phyloP scores from a whole-genome alignment of 1,140 invertebrate genomes.

The Epicauta chinensis region DNA sequence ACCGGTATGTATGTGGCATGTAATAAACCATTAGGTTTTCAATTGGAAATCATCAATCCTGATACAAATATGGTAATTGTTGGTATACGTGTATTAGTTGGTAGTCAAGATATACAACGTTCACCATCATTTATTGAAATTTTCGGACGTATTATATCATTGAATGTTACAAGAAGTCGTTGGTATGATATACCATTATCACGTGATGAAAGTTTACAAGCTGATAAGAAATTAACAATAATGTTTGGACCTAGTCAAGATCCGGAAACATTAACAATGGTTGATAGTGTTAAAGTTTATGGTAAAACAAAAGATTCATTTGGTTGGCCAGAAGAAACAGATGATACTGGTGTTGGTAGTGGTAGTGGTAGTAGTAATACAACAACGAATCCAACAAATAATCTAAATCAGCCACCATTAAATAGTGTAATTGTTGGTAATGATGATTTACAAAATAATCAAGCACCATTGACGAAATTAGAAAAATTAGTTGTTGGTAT shows the following conservation, averaged over 20 bases:
- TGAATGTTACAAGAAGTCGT: constrained; percentile 67
- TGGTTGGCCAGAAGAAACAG: constrained; percentile 94
- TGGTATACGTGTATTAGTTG: constrained; percentile 65
- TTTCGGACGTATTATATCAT: constrained; percentile 75
- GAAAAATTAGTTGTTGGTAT: constrained; percentile 60
- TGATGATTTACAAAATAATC: not conserved
- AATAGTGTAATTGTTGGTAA: not conserved
- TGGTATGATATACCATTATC: constrained; percentile 96
- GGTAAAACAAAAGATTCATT: constrained; percentile 94
- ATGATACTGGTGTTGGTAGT: constrained; percentile 63
- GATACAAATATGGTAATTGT: constrained; percentile 83
- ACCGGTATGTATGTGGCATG: constrained; percentile 85
- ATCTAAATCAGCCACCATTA: constrained; percentile 29
- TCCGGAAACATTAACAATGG: constrained; percentile 81
- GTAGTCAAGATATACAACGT: constrained; percentile 78
- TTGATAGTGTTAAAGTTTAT: constrained; percentile 92
- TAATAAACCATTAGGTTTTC: constrained; percentile 83
- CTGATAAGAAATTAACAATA: constrained; percentile 88
- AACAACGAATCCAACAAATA: constrained; percentile 1
- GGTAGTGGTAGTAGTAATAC: not conserved
- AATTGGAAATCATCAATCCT: constrained; percentile 81
- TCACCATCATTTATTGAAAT: constrained; percentile 81
- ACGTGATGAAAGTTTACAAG: constrained; percentile 86
- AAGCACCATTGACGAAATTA: constrained; percentile 9
- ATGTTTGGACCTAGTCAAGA: constrained; percentile 87